Evolutionary conservation across 2,888 invertebrate genomes (phyloP).

Genomic region (Serrognathus titanus): DNA sequence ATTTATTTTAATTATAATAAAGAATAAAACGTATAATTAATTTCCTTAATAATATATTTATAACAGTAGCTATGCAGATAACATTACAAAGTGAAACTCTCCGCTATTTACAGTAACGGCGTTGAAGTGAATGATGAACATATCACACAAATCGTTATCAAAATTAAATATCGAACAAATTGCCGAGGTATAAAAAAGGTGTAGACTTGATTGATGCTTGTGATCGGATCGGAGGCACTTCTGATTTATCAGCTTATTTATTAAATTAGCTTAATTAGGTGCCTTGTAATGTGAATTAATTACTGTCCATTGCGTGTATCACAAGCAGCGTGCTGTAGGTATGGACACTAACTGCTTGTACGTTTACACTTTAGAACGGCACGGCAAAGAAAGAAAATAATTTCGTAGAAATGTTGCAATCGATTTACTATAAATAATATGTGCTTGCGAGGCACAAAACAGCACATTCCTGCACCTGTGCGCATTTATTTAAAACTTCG

Average conservation of each 20-base stretch:
- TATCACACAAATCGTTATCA: no score
- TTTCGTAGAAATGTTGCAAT: constrained; percentile 20
- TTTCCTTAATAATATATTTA: no score
- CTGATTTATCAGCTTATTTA: constrained; percentile 36
- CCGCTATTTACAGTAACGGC: no score
- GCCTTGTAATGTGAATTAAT: constrained; percentile 44
- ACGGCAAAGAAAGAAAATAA: constrained; percentile 21
- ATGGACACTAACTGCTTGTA: constrained; percentile 35
- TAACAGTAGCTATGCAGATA: no score
- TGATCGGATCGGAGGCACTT: constrained; percentile 20
- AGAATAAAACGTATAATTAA: no score
- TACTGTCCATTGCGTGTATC: constrained; percentile 42
- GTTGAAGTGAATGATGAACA: no score
- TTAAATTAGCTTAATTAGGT: constrained; percentile 43
- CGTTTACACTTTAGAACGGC: constrained; percentile 26
- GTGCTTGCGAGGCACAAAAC: neutral
- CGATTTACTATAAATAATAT: constrained; percentile 24
- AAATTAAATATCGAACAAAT: neutral
- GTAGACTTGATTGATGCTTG: constrained; percentile 19
- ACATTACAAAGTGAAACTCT: no score
- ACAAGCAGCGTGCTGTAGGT: constrained; percentile 36
- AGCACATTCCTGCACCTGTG: no score
- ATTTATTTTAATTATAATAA: no score
- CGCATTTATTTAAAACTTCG: no score
- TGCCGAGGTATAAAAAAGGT: constrained; percentile 4